Percentiles rank a stretch among this genome's conserved stretches.
Evolutionary conservation across 1,140 invertebrate genomes (phyloP).

Genomic region (Lasioglossum albipes): DNA sequence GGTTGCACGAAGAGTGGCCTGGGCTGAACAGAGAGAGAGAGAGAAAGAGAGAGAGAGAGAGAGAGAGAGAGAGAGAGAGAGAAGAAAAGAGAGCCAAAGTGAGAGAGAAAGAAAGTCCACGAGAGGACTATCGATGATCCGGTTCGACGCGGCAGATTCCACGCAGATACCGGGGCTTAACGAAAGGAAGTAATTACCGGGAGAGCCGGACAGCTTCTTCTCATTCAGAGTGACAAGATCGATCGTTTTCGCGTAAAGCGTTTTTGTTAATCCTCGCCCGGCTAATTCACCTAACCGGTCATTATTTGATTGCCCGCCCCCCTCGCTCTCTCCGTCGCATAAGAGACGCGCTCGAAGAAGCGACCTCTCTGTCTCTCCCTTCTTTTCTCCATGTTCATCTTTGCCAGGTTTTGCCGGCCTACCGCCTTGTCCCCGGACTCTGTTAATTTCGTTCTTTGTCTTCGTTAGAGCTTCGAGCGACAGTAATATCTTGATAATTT

Average conservation of each 20-base stretch:
- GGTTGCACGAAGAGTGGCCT: constrained; percentile 44
- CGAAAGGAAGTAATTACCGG: constrained; percentile 70
- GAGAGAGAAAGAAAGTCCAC: too few relatives aligned
- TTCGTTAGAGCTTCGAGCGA: not conserved
- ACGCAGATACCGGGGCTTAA: constrained; percentile 60
- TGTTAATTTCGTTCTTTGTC: not conserved
- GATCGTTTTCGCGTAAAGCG: constrained; percentile 16
- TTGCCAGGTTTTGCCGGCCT: not conserved
- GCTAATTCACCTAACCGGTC: constrained; percentile 3
- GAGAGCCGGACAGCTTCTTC: constrained; percentile 35
- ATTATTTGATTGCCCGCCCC: not conserved
- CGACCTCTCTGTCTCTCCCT: not conserved
- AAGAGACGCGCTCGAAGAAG: not conserved
- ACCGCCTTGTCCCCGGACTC: not conserved
- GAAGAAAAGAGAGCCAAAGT: too few relatives aligned
- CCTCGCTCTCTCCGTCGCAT: not conserved
- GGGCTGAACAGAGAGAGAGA: not conserved
- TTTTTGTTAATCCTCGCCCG: constrained; percentile 20
- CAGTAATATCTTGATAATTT: not conserved
- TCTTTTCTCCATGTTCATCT: not conserved
- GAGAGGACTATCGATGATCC: constrained; percentile 21
- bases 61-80: too few relatives aligned
- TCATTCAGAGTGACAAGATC: constrained; percentile 42
- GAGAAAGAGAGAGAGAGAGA: too few relatives aligned
- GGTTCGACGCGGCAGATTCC: constrained; percentile 51